Conservation (phyloP, 2,888 invertebrate species). For the Volucella inanis region DNA sequence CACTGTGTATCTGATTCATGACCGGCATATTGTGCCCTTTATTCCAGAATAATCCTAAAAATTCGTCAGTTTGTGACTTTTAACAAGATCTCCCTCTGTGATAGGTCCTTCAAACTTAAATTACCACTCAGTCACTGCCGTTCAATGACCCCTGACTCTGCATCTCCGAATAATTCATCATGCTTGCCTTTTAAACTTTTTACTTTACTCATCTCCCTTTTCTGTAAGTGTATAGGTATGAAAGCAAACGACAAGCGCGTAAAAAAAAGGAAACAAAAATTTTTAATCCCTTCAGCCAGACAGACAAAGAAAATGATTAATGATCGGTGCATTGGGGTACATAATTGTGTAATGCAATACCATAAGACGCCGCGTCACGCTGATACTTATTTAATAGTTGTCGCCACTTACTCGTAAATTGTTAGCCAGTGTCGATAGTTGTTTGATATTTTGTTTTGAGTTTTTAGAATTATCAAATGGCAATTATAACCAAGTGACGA, state of each 20-base stretch:
- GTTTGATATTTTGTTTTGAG: background rate
- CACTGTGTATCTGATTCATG: too few species aligned
- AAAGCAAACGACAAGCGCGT: too few species aligned
- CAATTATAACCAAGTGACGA: slow-evolving; percentile 32
- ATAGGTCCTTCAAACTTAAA: background rate
- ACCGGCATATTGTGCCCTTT: too few species aligned
- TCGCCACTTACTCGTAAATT: slow-evolving; percentile 2
- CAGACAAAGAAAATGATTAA: slow-evolving; percentile 35
- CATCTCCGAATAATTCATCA: slow-evolving; percentile 38
- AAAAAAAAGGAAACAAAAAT: background rate
- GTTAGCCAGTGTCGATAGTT: background rate
- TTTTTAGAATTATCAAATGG: slow-evolving; percentile 32
- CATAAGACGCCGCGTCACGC: too few species aligned
- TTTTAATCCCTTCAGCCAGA: slow-evolving; percentile 17
- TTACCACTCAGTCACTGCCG: background rate
- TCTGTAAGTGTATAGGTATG: too few species aligned
- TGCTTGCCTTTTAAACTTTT: background rate
- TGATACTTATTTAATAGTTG: slow-evolving; percentile 10
- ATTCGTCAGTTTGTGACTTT: too few species aligned
- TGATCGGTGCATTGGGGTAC: slow-evolving; percentile 28
- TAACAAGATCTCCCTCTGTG: background rate
- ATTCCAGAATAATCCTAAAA: too few species aligned
- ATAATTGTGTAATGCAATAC: slow-evolving; percentile 37
- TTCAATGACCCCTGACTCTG: slow-evolving; percentile 27
- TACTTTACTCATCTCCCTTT: too few species aligned